Evolutionary conservation across 2,888 invertebrate species (phyloP).

Genomic region (Chrysodeixis includens): DNA sequence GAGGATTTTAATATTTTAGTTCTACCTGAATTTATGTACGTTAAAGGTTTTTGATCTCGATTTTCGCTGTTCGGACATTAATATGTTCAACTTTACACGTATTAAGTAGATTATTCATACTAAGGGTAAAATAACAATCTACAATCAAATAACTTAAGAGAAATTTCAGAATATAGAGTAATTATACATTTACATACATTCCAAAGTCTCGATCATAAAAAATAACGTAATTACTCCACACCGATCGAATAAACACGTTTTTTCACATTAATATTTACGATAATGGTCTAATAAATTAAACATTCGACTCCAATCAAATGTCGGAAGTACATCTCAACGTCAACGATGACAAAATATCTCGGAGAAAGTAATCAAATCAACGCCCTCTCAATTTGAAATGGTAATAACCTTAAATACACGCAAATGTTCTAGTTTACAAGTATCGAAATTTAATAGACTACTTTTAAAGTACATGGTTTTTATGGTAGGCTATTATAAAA

Average conservation of each 20-base stretch:
- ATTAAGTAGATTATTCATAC: too few relatives aligned
- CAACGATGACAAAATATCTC: slow-evolving; percentile 31
- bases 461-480: too few relatives aligned
- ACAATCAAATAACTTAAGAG: too few relatives aligned
- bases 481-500: too few relatives aligned
- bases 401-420: too few relatives aligned
- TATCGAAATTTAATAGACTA: slow-evolving; percentile 37
- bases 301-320: slow-evolving; percentile 30
- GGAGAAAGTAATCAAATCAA: slow-evolving; percentile 36
- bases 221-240: slow-evolving; percentile 1
- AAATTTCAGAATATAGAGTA: too few relatives aligned
- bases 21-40: slow-evolving; percentile 1
- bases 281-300: slow-evolving; percentile 39
- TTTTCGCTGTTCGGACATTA: background rate
- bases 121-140: too few relatives aligned
- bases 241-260: slow-evolving; percentile 6
- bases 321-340: slow-evolving; percentile 37
- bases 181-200: background rate
- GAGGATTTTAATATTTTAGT: slow-evolving; percentile 40
- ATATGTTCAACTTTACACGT: too few relatives aligned
- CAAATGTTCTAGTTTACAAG: slow-evolving; percentile 39
- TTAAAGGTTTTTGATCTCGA: background rate
- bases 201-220: background rate
- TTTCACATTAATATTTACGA: slow-evolving; percentile 28
- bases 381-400: slow-evolving; percentile 38